These are phyloP conservation scores for Drosophila emarginata DNA, from an alignment of 2,888 invertebrate genomes.

Conservation along the genomic window DNA sequence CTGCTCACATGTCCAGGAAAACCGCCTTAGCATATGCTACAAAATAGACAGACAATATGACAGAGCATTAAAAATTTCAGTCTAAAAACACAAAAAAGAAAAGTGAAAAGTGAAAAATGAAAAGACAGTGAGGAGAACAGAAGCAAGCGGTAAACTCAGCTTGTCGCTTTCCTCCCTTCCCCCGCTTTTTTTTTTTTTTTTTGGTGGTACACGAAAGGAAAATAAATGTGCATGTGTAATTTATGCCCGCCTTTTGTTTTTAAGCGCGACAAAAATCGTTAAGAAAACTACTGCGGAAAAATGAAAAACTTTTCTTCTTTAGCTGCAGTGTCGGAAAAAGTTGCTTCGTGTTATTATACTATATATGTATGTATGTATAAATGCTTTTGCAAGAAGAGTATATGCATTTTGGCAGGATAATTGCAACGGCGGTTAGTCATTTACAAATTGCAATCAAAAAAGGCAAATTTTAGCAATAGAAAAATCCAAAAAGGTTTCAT, in stretches of 20 bases:
- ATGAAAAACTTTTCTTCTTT: constrained; percentile 44
- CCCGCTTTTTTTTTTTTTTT: neutral
- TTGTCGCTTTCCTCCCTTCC: neutral
- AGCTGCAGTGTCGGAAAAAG: constrained; percentile 34
- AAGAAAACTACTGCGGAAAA: constrained; percentile 59
- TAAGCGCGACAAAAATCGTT: constrained; percentile 52
- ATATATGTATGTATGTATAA: neutral
- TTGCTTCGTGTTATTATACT: constrained; percentile 32
- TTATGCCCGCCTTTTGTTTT: constrained; percentile 50
- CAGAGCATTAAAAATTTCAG: constrained; percentile 46
- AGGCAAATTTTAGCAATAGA: no score
- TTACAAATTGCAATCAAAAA: no score
- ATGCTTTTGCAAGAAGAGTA: neutral
- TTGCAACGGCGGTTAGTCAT: no score
- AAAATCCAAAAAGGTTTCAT: no score
- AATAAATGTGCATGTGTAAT: constrained; percentile 61
- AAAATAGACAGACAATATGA: constrained; percentile 28
- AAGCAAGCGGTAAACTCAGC: constrained; percentile 40
- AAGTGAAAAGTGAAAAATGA: constrained; percentile 25
- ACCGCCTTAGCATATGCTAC: constrained; percentile 35
- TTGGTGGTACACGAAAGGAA: constrained; percentile 43
- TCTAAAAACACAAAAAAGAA: constrained; percentile 4
- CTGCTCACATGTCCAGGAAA: constrained; percentile 29
- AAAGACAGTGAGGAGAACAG: constrained; percentile 27
- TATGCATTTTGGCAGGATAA: neutral